Evolutionary conservation across 2,113 vertebrate genomes (phyloP).

Genomic region (Chaetorhynchus papuensis): DNA sequence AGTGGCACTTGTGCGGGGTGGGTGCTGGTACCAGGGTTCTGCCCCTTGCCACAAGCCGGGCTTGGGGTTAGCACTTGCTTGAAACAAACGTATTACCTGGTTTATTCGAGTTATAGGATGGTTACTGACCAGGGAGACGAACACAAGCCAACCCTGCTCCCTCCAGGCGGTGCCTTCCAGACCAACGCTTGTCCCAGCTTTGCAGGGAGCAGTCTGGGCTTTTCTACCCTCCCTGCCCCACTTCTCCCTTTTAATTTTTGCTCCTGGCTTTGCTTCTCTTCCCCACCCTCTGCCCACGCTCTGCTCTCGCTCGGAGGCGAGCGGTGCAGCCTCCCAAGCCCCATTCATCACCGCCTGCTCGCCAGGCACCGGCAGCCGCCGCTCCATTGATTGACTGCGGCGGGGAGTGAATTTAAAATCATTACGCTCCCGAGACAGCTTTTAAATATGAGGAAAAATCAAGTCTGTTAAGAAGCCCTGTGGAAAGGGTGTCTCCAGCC

Average conservation of each 20-base stretch:
- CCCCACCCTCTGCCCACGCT: not conserved
- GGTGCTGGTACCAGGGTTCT: not conserved
- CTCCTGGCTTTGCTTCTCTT: not conserved
- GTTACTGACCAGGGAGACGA: not conserved
- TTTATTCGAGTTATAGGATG: not conserved
- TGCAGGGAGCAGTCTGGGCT: not conserved
- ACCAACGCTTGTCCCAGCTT: not conserved
- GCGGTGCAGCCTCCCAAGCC: not conserved
- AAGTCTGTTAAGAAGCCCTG: not conserved
- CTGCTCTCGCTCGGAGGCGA: not conserved
- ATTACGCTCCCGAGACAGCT: not conserved
- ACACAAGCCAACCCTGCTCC: accelerated
- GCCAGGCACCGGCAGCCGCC: not conserved
- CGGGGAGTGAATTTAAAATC: constrained; percentile 22
- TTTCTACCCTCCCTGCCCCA: accelerated
- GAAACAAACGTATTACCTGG: not conserved
- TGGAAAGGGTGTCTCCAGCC: not conserved
- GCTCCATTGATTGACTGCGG: constrained; percentile 32
- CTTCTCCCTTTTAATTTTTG: not conserved
- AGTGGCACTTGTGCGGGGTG: accelerated
- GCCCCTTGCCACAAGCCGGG: not conserved
- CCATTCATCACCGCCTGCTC: constrained; percentile 31
- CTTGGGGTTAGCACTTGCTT: not conserved
- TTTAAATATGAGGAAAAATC: constrained; percentile 7
- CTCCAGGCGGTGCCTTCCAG: not conserved